Conservation (phyloP, 2,888 invertebrate genomes). For the Cheilosia grossa region DNA sequence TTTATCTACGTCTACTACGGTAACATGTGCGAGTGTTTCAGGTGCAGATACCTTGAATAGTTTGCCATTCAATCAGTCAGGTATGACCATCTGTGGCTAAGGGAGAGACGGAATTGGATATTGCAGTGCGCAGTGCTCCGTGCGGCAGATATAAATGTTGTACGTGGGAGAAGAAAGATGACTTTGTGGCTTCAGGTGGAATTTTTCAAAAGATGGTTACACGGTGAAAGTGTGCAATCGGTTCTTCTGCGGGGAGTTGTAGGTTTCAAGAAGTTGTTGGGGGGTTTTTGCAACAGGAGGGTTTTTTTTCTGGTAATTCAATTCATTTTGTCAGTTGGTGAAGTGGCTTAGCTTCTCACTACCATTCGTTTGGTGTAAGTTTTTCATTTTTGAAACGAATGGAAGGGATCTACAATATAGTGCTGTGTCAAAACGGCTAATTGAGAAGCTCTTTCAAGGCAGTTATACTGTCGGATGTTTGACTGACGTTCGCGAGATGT, state of each 20-base stretch:
- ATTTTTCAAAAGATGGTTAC: conserved; percentile 24
- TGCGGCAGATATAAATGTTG: too few relatives aligned
- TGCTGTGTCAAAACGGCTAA: too few relatives aligned
- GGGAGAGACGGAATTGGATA: conserved; percentile 44
- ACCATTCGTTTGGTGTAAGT: too few relatives aligned
- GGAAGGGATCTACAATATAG: too few relatives aligned
- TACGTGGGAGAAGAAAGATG: conserved; percentile 25
- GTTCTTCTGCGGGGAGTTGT: not conserved
- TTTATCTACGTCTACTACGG: not conserved
- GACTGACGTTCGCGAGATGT: too few relatives aligned
- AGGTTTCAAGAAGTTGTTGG: not conserved
- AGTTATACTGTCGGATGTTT: too few relatives aligned
- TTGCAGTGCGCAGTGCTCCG: not conserved
- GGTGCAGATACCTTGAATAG: conserved; percentile 28
- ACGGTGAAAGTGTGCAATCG: not conserved
- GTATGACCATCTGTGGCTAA: conserved; percentile 41
- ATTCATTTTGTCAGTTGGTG: too few relatives aligned
- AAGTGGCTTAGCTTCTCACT: too few relatives aligned
- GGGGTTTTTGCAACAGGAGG: not conserved
- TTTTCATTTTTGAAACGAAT: too few relatives aligned
- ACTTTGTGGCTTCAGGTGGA: conserved; percentile 34
- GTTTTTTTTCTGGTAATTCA: too few relatives aligned
- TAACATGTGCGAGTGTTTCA: conserved; percentile 13
- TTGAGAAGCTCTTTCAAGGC: too few relatives aligned
- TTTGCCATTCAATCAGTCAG: conserved; percentile 42